A percentile compares a stretch with the other conserved stretches of the same genome.
Conservation (phyloP, 2,888 invertebrate species). For the Orthosia cruda region DNA sequence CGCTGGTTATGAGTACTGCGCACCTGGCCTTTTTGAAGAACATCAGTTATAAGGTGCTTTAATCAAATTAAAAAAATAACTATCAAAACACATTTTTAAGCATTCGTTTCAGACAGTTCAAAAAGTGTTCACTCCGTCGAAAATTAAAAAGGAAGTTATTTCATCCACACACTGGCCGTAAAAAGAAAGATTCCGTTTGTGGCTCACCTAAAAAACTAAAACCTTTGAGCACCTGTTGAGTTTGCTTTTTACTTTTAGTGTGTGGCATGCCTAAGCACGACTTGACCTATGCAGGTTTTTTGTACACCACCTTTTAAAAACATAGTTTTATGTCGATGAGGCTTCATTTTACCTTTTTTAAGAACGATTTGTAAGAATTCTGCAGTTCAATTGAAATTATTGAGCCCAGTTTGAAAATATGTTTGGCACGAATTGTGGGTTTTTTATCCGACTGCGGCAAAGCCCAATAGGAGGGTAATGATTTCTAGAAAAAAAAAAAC, state of each 20-base stretch:
- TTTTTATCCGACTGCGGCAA: neutral
- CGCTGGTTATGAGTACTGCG: no score
- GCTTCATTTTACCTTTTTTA: constrained; percentile 12
- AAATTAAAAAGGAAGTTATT: constrained; percentile 58
- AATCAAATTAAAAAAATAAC: neutral
- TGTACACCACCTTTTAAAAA: constrained; percentile 42
- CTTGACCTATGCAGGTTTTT: constrained; percentile 36
- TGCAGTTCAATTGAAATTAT: constrained; percentile 21
- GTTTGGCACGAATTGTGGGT: no score
- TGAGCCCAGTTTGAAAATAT: constrained; percentile 2
- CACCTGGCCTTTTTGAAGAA: no score
- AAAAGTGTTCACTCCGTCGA: constrained; percentile 44
- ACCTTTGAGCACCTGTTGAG: constrained; percentile 70
- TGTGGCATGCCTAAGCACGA: constrained; percentile 56
- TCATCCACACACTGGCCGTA: constrained; percentile 52
- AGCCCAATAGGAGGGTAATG: neutral
- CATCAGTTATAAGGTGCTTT: no score
- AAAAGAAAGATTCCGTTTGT: constrained; percentile 64
- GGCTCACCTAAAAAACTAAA: constrained; percentile 60
- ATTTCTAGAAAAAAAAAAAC: no score
- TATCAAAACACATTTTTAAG: neutral
- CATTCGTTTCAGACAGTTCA: constrained; percentile 20
- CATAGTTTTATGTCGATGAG: constrained; percentile 9
- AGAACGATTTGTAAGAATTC: constrained; percentile 13
- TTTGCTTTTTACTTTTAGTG: constrained; percentile 63